Evolutionary conservation across 1,140 invertebrate genomes (phyloP).

Genomic region (Holotrichia oblita): DNA sequence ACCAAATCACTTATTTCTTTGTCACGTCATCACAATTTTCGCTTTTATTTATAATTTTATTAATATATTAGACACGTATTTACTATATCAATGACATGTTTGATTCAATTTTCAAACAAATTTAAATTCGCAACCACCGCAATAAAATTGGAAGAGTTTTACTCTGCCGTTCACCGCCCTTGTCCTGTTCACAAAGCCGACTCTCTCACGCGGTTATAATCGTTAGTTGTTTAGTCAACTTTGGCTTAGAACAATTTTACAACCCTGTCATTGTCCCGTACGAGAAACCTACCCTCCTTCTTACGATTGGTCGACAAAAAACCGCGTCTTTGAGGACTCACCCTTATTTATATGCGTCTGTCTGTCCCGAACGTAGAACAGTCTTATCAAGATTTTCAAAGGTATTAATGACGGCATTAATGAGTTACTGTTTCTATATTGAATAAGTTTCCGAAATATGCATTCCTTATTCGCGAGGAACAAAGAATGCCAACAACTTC

Average conservation of each 20-base stretch:
- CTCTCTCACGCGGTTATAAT: conserved; percentile 23
- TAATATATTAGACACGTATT: neutral
- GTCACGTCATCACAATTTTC: neutral
- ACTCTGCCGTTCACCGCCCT: neutral
- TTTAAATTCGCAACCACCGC: neutral
- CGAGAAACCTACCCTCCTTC: conserved; percentile 22
- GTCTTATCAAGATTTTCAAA: conserved; percentile 1
- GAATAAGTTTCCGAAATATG: no score
- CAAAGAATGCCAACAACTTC: no score
- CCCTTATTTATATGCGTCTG: conserved; percentile 15
- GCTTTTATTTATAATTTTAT: neutral
- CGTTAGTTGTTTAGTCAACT: conserved; percentile 36
- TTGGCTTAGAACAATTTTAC: conserved; percentile 35
- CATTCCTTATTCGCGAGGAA: no score
- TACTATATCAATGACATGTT: neutral
- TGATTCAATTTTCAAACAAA: neutral
- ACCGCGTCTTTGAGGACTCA: conserved; percentile 19
- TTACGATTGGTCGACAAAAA: conserved; percentile 25
- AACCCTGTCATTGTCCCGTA: conserved; percentile 21
- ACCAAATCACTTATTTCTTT: neutral
- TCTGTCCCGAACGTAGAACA: neutral
- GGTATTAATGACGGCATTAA: neutral
- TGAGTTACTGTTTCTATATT: neutral
- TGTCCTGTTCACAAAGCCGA: neutral
- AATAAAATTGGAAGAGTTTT: neutral